phyloP scores from a whole-genome alignment of 1,140 invertebrate genomes.

The Nasonia giraulti region DNA sequence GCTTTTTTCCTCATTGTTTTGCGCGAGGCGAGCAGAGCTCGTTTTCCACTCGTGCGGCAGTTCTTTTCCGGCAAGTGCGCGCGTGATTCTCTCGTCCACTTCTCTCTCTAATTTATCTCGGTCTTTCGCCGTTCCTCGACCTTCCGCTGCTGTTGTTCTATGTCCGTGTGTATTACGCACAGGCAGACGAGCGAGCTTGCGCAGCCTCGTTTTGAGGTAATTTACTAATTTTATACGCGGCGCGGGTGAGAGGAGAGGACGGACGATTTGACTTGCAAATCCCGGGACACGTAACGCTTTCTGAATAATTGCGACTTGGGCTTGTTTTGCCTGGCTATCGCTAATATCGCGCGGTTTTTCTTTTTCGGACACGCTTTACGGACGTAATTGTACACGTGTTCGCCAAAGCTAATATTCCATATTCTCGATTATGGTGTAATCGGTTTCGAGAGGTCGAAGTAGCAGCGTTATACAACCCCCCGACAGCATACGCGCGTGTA shows the following conservation, averaged over 20 bases:
- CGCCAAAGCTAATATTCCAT: not conserved
- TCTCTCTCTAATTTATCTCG: constrained; percentile 44
- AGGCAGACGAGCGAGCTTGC: not conserved
- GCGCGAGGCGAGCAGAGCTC: not conserved
- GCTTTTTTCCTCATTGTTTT: constrained; percentile 9
- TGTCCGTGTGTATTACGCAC: not conserved
- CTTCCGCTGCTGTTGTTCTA: constrained; percentile 20
- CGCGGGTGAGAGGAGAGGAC: not conserved
- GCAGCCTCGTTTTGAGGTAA: constrained; percentile 5
- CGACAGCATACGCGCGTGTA: too few species aligned
- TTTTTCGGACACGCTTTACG: not conserved
- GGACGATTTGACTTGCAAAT: not conserved
- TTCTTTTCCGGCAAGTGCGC: not conserved
- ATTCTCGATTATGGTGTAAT: not conserved
- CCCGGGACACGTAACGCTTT: not conserved
- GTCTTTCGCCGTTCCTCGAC: not conserved
- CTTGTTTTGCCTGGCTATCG: not conserved
- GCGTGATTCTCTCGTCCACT: constrained; percentile 37
- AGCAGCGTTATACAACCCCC: too few species aligned
- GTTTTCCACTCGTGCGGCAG: constrained; percentile 25
- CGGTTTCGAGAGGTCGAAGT: not conserved
- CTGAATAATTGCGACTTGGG: not conserved
- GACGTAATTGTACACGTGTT: not conserved
- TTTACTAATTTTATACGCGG: constrained; percentile 41
- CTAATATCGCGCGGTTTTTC: not conserved